A percentile compares a stretch with the other conserved stretches of the same genome.
Conservation (phyloP, 2,797 vertebrate genomes). For the Melanotaenia boesemani region DNA sequence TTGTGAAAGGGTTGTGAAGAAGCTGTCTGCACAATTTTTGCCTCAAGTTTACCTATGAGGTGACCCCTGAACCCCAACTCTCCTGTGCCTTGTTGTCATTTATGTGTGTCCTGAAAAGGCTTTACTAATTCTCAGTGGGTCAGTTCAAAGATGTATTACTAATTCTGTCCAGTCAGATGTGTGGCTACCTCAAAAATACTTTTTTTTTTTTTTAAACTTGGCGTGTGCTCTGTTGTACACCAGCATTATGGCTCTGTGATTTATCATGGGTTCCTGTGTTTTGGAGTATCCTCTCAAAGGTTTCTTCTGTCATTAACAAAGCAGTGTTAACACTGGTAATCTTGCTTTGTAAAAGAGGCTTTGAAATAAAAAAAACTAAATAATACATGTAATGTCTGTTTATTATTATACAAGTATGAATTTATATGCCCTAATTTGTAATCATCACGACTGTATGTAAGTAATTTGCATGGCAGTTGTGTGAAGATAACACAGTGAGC, state of each 20-base stretch:
- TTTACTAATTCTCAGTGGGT: conserved; percentile 65
- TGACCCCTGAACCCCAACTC: conserved; percentile 59
- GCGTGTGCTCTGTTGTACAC: conserved; percentile 63
- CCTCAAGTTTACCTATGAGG: conserved; percentile 61
- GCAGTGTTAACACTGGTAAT: conserved; percentile 59
- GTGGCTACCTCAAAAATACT: conserved; percentile 78
- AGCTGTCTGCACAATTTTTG: conserved; percentile 35
- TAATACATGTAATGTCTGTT: conserved; percentile 9
- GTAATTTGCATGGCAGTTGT: not conserved
- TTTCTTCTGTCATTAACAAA: conserved; percentile 64
- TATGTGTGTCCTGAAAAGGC: conserved; percentile 66
- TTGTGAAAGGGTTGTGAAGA: conserved; percentile 39
- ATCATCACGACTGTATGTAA: not conserved
- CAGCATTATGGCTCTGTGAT: conserved; percentile 62
- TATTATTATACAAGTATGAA: not conserved
- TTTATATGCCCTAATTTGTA: not conserved
- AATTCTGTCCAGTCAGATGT: conserved; percentile 69
- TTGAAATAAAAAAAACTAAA: conserved; percentile 72
- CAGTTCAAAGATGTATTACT: conserved; percentile 60
- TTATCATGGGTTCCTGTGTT: conserved; percentile 58
- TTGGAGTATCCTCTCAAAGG: conserved; percentile 45
- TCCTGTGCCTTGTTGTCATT: conserved; percentile 78
- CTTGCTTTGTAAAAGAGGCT: conserved; percentile 68
- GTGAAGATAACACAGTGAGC: not conserved
- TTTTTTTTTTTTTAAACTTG: conserved; percentile 40